A percentile compares a stretch with the other conserved stretches of the same genome.
Conservation (phyloP, 2,113 vertebrate genomes). For the Perca schrenkii region DNA sequence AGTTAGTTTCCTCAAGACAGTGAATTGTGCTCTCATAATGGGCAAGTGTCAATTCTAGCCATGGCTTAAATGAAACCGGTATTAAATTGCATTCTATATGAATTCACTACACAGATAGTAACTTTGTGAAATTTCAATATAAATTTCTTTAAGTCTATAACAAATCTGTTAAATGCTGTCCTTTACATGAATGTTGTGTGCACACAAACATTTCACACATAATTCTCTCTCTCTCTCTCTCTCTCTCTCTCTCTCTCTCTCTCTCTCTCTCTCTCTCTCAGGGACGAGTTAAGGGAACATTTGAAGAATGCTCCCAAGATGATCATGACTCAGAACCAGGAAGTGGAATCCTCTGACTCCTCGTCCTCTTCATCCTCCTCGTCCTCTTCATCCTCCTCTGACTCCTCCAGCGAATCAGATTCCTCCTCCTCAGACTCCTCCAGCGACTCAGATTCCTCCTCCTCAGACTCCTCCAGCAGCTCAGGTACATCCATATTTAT, state of each 20-base stretch:
- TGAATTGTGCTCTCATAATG: not conserved
- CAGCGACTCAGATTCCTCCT: no score
- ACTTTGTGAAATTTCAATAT: not conserved
- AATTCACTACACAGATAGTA: not conserved
- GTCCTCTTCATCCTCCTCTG: slow-evolving; percentile 82
- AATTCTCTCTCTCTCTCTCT: not conserved
- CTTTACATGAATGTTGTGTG: not conserved
- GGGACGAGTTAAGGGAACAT: slow-evolving; percentile 96
- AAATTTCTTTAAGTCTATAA: not conserved
- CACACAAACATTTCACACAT: not conserved
- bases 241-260: no score
- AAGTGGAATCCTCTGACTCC: slow-evolving; percentile 92
- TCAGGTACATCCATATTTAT: slow-evolving; percentile 83
- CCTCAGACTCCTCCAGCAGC: slow-evolving; percentile 80
- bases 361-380: slow-evolving; percentile 78
- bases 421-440: slow-evolving; percentile 87
- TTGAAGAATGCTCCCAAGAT: slow-evolving; percentile 98
- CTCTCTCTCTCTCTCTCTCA: slow-evolving; percentile 61
- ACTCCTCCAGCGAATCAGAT: slow-evolving; percentile 86
- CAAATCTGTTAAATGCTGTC: not conserved
- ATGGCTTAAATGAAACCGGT: not conserved
- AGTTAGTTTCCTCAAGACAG: not conserved
- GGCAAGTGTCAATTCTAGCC: not conserved
- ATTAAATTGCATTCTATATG: not conserved
- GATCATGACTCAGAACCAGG: slow-evolving; percentile 97